Conservation (phyloP, 2,113 vertebrate species). For the Corythornis madagascariensis region DNA sequence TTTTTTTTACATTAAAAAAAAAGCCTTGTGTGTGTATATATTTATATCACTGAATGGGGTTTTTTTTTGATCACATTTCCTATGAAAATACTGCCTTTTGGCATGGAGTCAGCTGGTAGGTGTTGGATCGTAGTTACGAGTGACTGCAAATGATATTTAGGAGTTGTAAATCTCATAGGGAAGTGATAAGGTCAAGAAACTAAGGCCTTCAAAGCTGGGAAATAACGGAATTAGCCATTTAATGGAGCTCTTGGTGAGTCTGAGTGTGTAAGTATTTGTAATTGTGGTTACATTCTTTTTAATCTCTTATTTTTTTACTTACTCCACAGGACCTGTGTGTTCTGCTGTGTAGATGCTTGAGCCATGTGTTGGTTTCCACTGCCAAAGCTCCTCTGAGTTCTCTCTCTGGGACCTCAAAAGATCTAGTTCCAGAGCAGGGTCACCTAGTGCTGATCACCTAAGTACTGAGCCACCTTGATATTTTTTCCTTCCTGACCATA, state of each 20-base stretch:
- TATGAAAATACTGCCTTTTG: conserved; percentile 64
- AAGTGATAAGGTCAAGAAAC: background rate
- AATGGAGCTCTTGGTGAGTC: background rate
- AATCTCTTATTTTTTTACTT: too few species aligned
- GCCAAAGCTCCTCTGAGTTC: background rate
- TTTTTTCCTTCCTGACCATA: background rate
- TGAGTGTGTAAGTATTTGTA: background rate
- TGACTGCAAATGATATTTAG: conserved; percentile 56
- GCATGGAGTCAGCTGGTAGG: conserved; percentile 53
- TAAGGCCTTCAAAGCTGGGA: background rate
- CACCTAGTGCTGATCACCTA: background rate
- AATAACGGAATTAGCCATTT: conserved; percentile 26
- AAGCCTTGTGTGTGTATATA: conserved; percentile 33
- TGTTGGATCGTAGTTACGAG: conserved; percentile 41
- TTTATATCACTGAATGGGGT: conserved; percentile 40
- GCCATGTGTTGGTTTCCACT: background rate
- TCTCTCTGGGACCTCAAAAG: background rate
- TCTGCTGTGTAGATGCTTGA: background rate
- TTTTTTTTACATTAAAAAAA: background rate
- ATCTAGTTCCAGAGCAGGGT: too few species aligned
- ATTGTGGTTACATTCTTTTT: background rate
- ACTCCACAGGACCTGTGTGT: background rate
- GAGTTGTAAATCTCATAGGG: conserved; percentile 30
- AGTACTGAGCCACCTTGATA: background rate
- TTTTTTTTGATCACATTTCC: conserved; percentile 56